Conservation (phyloP, 2,888 invertebrate genomes). For the Carpatolechia fugitivella region DNA sequence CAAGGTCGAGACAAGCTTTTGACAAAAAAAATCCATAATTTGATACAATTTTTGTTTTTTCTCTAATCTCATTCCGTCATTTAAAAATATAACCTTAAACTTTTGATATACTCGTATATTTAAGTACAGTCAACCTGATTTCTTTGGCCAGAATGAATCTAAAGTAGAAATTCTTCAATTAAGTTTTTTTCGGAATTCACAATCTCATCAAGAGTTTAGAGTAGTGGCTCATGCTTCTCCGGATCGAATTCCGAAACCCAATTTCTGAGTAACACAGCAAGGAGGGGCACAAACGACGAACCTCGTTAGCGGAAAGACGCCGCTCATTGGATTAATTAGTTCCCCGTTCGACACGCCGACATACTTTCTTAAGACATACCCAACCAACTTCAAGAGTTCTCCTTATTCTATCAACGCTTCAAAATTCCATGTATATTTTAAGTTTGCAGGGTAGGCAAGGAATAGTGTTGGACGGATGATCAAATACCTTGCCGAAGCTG, state of each 20-base stretch:
- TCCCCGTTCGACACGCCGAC: conserved; percentile 56
- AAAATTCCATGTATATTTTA: conserved; percentile 61
- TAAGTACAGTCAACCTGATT: neutral
- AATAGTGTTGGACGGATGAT: too few species aligned
- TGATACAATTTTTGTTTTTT: conserved; percentile 4
- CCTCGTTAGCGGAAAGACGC: conserved; percentile 69
- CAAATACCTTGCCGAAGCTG: too few species aligned
- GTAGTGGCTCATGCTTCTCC: conserved; percentile 24
- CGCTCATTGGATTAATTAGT: conserved; percentile 76
- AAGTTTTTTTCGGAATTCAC: neutral
- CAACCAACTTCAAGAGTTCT: conserved; percentile 27
- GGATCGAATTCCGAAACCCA: conserved; percentile 55
- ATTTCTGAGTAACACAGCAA: conserved; percentile 52
- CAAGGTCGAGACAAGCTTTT: conserved; percentile 3
- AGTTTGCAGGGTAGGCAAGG: conserved; percentile 41
- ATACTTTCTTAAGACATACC: conserved; percentile 51
- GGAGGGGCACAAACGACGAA: conserved; percentile 62
- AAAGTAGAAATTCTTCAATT: neutral
- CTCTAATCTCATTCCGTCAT: neutral
- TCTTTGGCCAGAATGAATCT: neutral
- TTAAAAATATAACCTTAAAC: neutral
- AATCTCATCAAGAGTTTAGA: conserved; percentile 8
- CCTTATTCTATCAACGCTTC: conserved; percentile 52
- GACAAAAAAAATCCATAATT: neutral
- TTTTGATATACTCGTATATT: neutral